phyloP scores from a whole-genome alignment of 2,113 vertebrate genomes.

The Pungitius pungitius region DNA sequence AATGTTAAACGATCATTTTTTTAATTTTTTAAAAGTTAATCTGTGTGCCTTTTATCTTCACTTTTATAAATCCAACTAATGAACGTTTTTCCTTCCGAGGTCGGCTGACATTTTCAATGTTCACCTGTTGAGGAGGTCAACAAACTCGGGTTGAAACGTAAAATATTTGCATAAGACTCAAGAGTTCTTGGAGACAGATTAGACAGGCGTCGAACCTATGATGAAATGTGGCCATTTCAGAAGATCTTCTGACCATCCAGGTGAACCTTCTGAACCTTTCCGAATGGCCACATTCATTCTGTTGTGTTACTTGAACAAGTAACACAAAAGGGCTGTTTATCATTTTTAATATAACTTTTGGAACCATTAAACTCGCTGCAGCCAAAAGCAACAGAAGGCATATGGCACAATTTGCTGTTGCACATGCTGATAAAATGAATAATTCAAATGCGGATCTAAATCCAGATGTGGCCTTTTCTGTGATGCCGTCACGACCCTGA shows the following conservation, averaged over 20 bases:
- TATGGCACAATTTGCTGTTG: constrained; percentile 14
- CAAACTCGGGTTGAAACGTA: neutral
- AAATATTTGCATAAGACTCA: neutral
- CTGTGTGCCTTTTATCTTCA: neutral
- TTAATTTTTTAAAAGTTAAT: neutral
- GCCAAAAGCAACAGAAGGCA: constrained; percentile 28
- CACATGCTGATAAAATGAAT: constrained; percentile 13
- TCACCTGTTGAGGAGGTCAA: neutral
- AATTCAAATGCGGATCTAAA: constrained; percentile 4
- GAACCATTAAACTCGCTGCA: constrained; percentile 10
- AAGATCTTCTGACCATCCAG: neutral
- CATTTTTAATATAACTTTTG: neutral
- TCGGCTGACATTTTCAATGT: neutral
- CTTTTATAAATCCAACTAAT: neutral
- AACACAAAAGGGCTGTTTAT: neutral
- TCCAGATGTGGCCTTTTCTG: constrained; percentile 21
- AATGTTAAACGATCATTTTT: no score
- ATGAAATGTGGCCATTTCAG: constrained; percentile 1
- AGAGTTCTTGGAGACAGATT: constrained; percentile 5
- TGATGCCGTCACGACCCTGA: neutral
- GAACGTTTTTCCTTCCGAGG: neutral
- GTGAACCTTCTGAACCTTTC: no score
- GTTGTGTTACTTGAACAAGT: neutral
- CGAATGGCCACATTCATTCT: no score
- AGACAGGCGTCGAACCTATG: neutral